These are phyloP conservation scores for Acleris laterana DNA, from an alignment of 2,888 invertebrate genomes.

Conservation along the genomic window DNA sequence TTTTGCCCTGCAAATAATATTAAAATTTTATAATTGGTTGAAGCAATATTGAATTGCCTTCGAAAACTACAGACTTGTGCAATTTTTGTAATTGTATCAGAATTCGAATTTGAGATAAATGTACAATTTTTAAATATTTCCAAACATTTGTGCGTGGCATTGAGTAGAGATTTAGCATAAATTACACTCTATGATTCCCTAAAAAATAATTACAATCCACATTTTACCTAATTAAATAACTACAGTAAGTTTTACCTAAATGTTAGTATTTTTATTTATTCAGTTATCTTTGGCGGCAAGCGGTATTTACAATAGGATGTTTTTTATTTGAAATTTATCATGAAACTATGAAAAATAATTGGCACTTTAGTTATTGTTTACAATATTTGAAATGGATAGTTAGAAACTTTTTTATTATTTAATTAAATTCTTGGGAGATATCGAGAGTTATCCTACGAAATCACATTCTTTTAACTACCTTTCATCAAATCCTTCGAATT, in stretches of 20 bases:
- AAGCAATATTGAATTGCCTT: neutral
- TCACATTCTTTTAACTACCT: conserved; percentile 11
- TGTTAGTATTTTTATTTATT: conserved; percentile 54
- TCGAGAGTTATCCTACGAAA: conserved; percentile 14
- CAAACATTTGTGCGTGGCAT: conserved; percentile 63
- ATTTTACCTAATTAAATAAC: conserved; percentile 35
- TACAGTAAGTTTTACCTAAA: conserved; percentile 42
- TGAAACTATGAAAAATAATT: conserved; percentile 32
- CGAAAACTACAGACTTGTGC: neutral
- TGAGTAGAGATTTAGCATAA: conserved; percentile 48
- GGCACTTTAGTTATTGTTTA: conserved; percentile 7
- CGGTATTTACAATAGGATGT: conserved; percentile 64
- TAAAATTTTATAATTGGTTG: no score
- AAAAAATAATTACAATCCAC: conserved; percentile 32
- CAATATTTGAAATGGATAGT: no score
- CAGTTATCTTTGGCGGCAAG: conserved; percentile 71
- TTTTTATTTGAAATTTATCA: conserved; percentile 21
- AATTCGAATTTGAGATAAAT: conserved; percentile 30
- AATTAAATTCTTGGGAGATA: conserved; percentile 11
- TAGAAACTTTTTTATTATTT: neutral
- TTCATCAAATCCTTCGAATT: conserved; percentile 35
- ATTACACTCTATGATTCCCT: conserved; percentile 43
- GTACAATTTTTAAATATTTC: conserved; percentile 44
- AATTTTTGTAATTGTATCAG: neutral
- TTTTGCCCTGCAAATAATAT: no score